Base-by-base conservation (phyloP, 2,113 vertebrate genomes). In the Opisthocomus hoazin region DNA sequence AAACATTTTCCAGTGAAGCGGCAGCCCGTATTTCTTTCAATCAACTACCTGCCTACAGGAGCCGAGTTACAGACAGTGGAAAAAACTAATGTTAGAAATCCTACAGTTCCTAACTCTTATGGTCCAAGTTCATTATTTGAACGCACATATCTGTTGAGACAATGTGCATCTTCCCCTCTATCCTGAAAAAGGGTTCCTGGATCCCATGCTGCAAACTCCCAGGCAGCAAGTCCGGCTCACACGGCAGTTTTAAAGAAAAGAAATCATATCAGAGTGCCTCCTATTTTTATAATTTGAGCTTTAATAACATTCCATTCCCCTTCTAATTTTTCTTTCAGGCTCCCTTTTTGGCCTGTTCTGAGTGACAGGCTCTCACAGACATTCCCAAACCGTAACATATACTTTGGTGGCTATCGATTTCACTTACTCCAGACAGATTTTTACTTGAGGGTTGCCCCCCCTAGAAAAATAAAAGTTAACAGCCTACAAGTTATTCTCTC, bases 291-390 rank as follows among this genome's bases (percentile, higher is more conserved):
- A 93, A 86, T 66, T 81, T 81, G 20, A 95, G 83, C 50, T 81
- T 88, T 87, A 94, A 86, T 89, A 96, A 90, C 90, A 88, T 94
- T 93, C 81, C 53, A 74, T n/a, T 50, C 45, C 54, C 82, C 41
- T 90, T 77, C 68, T 74, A 20, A 50, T 74, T 96, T 94, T 84
- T 88, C 82, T 69, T 54, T 36, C 87, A 83, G 58, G 56, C 60
- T 87, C 57, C 68, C 91, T 90, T 94, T 94, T 80, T 63, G 75
- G 70, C 43, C 65, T 75, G n/a, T 84, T 89, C 93, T 95, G 56
- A 39, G 71, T 60, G 86, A 68, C 76, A 30, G 73, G 51, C 20
- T 93, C 88, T 94, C 41, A 16, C 41, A 84, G 83, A 71, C 20
- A 2, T 94, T 95, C 84, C 94, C 86, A 86, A 80, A 87, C 83